These are phyloP conservation scores for Drosophila koepferae DNA, from an alignment of 2,888 invertebrate genomes.

Conservation along the genomic window DNA sequence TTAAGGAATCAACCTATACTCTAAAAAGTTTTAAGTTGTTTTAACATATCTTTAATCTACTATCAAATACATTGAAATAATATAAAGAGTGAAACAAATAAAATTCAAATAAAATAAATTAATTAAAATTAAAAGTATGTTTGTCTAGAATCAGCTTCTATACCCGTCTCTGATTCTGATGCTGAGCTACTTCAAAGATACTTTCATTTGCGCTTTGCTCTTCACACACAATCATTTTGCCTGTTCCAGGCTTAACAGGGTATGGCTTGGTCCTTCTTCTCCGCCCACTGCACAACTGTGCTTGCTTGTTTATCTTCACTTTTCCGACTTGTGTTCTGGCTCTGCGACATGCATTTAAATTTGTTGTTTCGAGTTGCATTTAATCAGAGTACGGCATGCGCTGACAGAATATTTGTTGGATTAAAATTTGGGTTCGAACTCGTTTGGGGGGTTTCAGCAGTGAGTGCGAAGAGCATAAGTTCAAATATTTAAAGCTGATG, in stretches of 20 bases:
- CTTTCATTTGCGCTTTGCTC: no score
- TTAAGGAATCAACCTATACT: no score
- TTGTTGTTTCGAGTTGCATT: constrained; percentile 16
- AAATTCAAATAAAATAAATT: no score
- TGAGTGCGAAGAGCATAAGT: background rate
- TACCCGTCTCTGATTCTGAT: background rate
- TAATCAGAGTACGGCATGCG: constrained; percentile 16
- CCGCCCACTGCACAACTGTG: background rate
- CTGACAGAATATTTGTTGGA: constrained; percentile 8
- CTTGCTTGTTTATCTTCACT: constrained; percentile 7
- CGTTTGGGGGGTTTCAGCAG: background rate
- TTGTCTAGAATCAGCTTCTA: background rate
- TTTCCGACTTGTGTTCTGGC: constrained; percentile 8
- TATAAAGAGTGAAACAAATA: no score
- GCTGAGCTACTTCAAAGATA: background rate
- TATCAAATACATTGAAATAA: no score
- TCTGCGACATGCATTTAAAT: constrained; percentile 14
- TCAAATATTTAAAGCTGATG: constrained; percentile 6
- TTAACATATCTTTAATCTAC: no score
- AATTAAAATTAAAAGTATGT: no score
- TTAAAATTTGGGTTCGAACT: background rate
- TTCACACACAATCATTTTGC: background rate
- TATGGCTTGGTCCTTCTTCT: background rate
- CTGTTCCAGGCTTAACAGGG: background rate
- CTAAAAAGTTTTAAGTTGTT: no score